A percentile compares a stretch with the other conserved stretches of the same genome.
These are phyloP conservation scores for Eulemur coronatus DNA, from an alignment of 2,797 vertebrate species.

Conservation along the genomic window DNA sequence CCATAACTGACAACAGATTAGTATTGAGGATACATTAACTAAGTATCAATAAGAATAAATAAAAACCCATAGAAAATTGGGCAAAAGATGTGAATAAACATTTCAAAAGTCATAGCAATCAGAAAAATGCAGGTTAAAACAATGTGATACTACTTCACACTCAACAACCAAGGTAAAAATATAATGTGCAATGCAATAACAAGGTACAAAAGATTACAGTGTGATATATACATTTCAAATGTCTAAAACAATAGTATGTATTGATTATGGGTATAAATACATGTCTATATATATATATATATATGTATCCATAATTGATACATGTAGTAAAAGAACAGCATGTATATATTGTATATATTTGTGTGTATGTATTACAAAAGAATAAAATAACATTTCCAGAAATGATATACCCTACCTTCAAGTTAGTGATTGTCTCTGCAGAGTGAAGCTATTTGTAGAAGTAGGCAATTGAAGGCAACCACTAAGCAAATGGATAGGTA, in stretches of 20 bases:
- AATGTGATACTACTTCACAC: background rate
- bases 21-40: background rate
- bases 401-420: background rate
- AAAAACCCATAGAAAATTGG: background rate
- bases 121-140: background rate
- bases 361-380: background rate
- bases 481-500: background rate
- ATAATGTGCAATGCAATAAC: background rate
- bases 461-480: background rate
- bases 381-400: background rate
- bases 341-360: background rate
- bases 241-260: background rate
- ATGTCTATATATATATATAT: background rate
- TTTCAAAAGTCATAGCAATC: slow-evolving; percentile 7
- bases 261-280: background rate
- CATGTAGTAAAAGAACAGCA: background rate
- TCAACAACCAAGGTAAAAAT: background rate
- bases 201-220: background rate
- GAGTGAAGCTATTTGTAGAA: background rate
- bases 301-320: background rate
- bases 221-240: background rate
- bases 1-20: background rate
- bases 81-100: background rate
- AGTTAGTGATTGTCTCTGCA: background rate
- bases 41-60: background rate